These are phyloP conservation scores for Lates japonicus DNA, from an alignment of 2,797 vertebrate genomes.

Conservation along the genomic window DNA sequence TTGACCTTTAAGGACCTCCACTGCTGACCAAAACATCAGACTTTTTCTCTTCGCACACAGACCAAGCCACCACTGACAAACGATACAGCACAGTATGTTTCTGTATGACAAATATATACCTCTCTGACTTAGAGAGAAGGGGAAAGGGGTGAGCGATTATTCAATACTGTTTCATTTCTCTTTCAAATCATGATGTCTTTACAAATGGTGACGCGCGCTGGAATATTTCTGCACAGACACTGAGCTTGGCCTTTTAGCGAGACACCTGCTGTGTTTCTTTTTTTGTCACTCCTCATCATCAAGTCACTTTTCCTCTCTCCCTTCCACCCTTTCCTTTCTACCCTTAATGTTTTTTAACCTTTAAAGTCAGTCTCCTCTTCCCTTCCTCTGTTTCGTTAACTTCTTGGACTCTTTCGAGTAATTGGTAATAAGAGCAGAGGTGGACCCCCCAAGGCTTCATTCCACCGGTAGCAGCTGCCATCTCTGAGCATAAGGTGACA, in stretches of 20 bases:
- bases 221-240: slow-evolving; percentile 26
- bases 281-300: background rate
- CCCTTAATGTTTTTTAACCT: background rate
- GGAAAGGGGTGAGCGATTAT: background rate
- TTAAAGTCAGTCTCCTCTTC: background rate
- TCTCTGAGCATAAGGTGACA: slow-evolving; percentile 27
- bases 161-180: background rate
- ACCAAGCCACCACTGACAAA: background rate
- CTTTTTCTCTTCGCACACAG: background rate
- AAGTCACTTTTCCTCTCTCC: background rate
- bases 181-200: slow-evolving; percentile 5
- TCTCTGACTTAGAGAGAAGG: background rate
- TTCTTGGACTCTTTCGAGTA: background rate
- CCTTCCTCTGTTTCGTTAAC: background rate
- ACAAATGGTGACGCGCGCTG: background rate
- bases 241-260: slow-evolving; percentile 7
- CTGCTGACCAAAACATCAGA: background rate
- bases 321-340: background rate
- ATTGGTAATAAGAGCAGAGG: slow-evolving; percentile 10
- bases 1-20: slow-evolving; percentile 3
- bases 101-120: background rate
- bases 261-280: slow-evolving; percentile 12
- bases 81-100: background rate
- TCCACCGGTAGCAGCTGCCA: background rate
- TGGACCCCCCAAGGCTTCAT: background rate